Evolutionary conservation across 2,113 vertebrate genomes (phyloP).

Genomic region (Hipposideros armiger): DNA sequence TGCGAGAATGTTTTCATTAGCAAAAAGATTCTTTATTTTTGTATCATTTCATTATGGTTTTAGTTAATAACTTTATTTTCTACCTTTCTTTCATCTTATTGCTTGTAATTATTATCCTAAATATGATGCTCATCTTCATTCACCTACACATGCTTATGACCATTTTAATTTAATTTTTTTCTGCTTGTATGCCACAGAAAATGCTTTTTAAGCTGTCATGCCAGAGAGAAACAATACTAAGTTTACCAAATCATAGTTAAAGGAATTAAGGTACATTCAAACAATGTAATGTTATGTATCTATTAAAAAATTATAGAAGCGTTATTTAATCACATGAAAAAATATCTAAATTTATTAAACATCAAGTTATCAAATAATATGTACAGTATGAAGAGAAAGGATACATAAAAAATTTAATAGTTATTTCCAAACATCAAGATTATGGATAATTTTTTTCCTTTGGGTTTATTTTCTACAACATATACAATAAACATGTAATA

Average conservation of each 20-base stretch:
- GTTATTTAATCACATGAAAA: not conserved
- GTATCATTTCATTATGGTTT: not conserved
- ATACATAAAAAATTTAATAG: not conserved
- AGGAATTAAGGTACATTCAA: not conserved
- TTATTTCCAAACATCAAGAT: constrained; percentile 30
- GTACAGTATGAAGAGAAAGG: not conserved
- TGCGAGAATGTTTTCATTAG: not conserved
- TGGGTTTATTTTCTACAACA: not conserved
- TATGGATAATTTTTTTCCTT: constrained; percentile 2
- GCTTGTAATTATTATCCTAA: constrained; percentile 28
- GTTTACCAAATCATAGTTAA: not conserved
- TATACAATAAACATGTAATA: not conserved
- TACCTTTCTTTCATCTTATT: not conserved
- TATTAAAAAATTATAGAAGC: not conserved
- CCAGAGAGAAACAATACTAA: not conserved
- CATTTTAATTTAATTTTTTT: not conserved
- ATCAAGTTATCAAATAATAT: constrained; percentile 1
- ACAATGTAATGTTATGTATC: not conserved
- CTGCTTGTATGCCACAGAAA: not conserved
- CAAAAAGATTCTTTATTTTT: not conserved
- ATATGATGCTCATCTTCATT: not conserved
- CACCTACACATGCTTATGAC: not conserved
- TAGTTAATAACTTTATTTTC: constrained; percentile 18
- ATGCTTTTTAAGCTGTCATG: not conserved
- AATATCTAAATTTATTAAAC: not conserved